Evolutionary conservation across 1,140 invertebrate species (phyloP), one percentile per base, ranked within the genome.

Genomic region (Nylanderia fulva): DNA sequence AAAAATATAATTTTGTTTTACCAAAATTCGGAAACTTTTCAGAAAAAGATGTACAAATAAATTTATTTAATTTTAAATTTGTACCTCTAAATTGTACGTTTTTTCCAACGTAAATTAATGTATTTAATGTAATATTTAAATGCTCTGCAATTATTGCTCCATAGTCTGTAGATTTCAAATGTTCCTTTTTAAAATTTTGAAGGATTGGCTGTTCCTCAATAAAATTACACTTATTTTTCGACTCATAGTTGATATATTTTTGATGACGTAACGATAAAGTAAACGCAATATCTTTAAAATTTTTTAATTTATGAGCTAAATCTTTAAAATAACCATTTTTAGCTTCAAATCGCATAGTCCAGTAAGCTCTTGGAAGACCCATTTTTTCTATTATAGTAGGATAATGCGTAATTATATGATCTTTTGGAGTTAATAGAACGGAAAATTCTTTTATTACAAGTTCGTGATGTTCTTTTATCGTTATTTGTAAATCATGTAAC

Each of bases 241-340:
- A n/a, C n/a, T n/a, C 56, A 58, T 2, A n/a, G n/a, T n/a, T n/a
- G n/a, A 54, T 21, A 21, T 11, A 15, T 36, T 71, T 71, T 54
- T 71, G 48, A 36, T 71, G 48, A 54, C 29, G 13, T 39, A 72
- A 0, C 2, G 48, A 36, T 5, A 54, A 54, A 2, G 69, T 39
- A 36, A 21, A 72, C 9, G 69, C 68, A 71, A 71, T 33, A n/a
- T 72, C 29, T 72, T 36, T 56, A 72, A 56, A 72, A n/a, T 72
- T 54, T n/a, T 72, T 72, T 56, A 72, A 56, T 24, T 72, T 72
- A 39, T 36, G n/a, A 72, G 29, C n/a, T 56, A 72, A 72, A 15
- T 72, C 52, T 72, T 39, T 72, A 0, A 72, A 56, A 24, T 56
- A 72, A 36, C 29, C 52, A 45, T 72, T 6, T 21, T 72, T 72